Conservation (phyloP, 2,113 vertebrate species). For the Xenopus tropicalis region UCB_Xtro_10.0 CM004444.2:137712501-137713000, state of each 20-base stretch:
- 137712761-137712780: neutral
- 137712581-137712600: neutral
- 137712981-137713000: no score
- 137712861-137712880: no score
- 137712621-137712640: neutral
- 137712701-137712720: neutral
- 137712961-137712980: no score
- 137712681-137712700: neutral
- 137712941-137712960: no score
- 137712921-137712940: no score
- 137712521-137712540: neutral
- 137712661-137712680: neutral
- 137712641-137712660: conserved; percentile 1
- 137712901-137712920: no score
- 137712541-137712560: neutral
- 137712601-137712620: conserved; percentile 2
- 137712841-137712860: no score
- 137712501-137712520: no score
- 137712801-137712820: no score
- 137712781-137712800: no score
- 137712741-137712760: neutral
- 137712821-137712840: no score
- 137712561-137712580: neutral
- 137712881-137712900: no score
- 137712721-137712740: neutral